Evolutionary conservation across 2,888 invertebrate genomes (phyloP), one percentile per base, ranked within the genome.

Genomic region (Gandaritis pyraliata): DNA sequence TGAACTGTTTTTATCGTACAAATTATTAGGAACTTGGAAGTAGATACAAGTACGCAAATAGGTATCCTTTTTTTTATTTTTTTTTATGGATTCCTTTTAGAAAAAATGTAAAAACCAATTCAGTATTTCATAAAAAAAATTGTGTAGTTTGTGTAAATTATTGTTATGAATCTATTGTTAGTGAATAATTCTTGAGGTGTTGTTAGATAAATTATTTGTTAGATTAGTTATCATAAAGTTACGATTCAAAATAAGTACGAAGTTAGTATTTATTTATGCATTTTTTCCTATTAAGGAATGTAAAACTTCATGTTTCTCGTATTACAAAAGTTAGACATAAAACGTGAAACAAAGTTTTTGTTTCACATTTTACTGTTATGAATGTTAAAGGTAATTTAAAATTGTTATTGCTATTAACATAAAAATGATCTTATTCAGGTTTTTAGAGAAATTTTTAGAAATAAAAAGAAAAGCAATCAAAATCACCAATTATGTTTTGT

Each of bases 81-180:
- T 13, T 41, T 41, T 13, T 41, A 41, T 43, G 1, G 12, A 36
- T n/a, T 6, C 8, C 38, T 0, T 39, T 30, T 38, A 12, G 23
- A n/a, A 51, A 58, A 23, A 45, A 7, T 66, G 39, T 47, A 61
- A 41, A 46, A 49, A 51, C 48, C 54, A 53, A 56, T 23, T 56
- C 58, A 59, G 61, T 54, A 64, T 64, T 58, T 55, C 8, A 10
- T 15, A 55, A 48, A 13, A 46, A 46, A n/a, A 36, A 10, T 16
- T 39, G 30, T 60, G 46, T 57, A 55, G 38, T 50, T 66, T 67
- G 66, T 65, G 60, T 68, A 68, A 63, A 61, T 64, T 64, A 62
- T 66, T 70, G 62, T 70, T 68, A 61, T 53, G 52, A 29, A 49
- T 49, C 30, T 61, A 53, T 39, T 16, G 51, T 57, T 63, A 62